Conservation (phyloP, 2,888 invertebrate species). For the Danaus chrysippus region DNA sequence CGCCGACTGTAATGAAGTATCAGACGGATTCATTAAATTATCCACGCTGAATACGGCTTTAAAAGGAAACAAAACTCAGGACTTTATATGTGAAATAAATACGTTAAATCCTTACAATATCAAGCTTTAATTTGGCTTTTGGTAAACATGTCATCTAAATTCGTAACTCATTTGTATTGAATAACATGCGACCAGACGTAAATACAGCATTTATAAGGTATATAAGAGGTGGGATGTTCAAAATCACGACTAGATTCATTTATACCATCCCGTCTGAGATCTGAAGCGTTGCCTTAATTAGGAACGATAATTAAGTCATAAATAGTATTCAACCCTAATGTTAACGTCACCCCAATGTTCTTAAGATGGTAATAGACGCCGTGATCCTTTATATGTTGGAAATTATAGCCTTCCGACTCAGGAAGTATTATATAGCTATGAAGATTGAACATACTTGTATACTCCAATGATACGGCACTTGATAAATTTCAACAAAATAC, state of each 20-base stretch:
- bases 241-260: slow-evolving; percentile 31
- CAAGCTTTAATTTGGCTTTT: no score
- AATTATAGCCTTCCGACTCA: not conserved
- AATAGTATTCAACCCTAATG: slow-evolving; percentile 26
- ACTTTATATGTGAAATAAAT: no score
- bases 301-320: slow-evolving; percentile 36
- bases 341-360: slow-evolving; percentile 5
- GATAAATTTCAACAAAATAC: no score
- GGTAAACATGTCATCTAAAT: no score
- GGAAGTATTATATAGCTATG: not conserved
- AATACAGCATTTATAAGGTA: slow-evolving; percentile 10
- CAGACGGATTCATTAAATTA: not conserved
- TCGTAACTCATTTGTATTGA: no score
- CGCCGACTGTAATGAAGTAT: slow-evolving; percentile 1
- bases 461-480: no score
- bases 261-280: slow-evolving; percentile 32
- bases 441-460: no score
- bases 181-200: no score
- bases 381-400: not conserved
- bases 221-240: slow-evolving; percentile 7
- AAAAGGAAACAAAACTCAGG: no score
- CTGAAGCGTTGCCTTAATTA: slow-evolving; percentile 38
- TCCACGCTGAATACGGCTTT: no score
- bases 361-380: slow-evolving; percentile 2
- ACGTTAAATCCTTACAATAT: no score